These are phyloP conservation scores for Drosophila kuntzei DNA, from an alignment of 2,888 invertebrate species.

Conservation along the genomic window DNA sequence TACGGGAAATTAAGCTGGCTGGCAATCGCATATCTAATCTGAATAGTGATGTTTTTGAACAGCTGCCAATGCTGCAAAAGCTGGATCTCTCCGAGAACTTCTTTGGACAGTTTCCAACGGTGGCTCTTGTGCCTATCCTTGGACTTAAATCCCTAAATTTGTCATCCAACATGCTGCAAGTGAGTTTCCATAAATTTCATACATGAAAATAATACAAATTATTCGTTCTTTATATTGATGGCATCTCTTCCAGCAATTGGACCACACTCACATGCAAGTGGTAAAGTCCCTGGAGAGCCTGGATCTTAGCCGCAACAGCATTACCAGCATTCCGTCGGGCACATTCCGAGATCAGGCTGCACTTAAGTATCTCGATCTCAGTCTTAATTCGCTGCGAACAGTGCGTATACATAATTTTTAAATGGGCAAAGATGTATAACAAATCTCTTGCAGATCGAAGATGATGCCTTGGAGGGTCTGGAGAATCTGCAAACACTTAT, in stretches of 20 bases:
- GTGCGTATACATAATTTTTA: constrained; percentile 86
- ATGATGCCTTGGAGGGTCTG: constrained; percentile 94
- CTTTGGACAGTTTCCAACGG: constrained; percentile 92
- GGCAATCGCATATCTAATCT: constrained; percentile 92
- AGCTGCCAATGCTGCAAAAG: constrained; percentile 90
- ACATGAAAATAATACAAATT: no score
- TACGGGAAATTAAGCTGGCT: constrained; percentile 90
- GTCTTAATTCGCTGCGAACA: constrained; percentile 94
- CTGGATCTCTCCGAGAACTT: constrained; percentile 95
- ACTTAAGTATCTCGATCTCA: constrained; percentile 91
- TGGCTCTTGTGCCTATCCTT: constrained; percentile 90
- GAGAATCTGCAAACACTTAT: constrained; percentile 91
- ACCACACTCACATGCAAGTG: constrained; percentile 90
- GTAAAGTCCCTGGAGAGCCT: constrained; percentile 90
- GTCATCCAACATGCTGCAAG: constrained; percentile 94
- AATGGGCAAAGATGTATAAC: neutral
- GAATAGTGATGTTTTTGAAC: constrained; percentile 93
- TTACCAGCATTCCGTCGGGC: constrained; percentile 92
- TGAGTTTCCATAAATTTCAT: constrained; percentile 85
- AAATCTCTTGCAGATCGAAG: constrained; percentile 90
- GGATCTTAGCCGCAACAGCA: constrained; percentile 93
- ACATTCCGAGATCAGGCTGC: constrained; percentile 91
- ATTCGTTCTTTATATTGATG: neutral
- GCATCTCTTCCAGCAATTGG: constrained; percentile 90
- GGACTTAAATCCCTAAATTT: constrained; percentile 91